These are phyloP conservation scores for Tinamus guttatus DNA, from an alignment of 2,113 vertebrate species.

Conservation along the genomic window DNA sequence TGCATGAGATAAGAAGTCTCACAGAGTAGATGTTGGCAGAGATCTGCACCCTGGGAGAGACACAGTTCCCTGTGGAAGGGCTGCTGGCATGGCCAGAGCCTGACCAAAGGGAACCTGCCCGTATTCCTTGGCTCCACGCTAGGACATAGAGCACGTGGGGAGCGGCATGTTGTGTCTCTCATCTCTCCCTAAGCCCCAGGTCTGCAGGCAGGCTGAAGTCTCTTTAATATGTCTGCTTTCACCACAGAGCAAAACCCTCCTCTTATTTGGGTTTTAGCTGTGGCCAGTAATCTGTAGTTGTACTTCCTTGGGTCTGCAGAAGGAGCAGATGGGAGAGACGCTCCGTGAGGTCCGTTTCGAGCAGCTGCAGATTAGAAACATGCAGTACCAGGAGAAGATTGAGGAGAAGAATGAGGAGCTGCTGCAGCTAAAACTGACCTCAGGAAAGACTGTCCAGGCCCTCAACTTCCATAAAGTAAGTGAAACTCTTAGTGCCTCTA, in stretches of 20 bases:
- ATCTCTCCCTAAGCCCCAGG: not conserved
- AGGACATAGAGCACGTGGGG: not conserved
- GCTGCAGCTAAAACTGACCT: conserved; percentile 75
- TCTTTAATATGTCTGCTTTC: not conserved
- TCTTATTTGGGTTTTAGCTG: not conserved
- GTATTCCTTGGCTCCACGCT: not conserved
- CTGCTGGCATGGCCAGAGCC: not conserved
- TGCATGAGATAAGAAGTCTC: not conserved
- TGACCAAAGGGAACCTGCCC: not conserved
- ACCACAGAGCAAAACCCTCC: not conserved
- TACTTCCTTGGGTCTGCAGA: conserved; percentile 59
- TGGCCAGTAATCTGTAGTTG: not conserved
- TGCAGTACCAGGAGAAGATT: conserved; percentile 73
- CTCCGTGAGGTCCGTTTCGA: conserved; percentile 75
- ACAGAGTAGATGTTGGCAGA: not conserved
- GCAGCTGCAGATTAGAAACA: conserved; percentile 81
- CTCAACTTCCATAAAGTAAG: conserved; percentile 79
- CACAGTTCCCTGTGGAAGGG: not conserved
- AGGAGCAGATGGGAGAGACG: conserved; percentile 77
- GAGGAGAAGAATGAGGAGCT: conserved; percentile 76
- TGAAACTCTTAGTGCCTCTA: not conserved
- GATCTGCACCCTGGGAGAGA: not conserved
- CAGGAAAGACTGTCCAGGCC: conserved; percentile 66
- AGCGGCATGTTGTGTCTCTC: fast-evolving
- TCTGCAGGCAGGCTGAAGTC: not conserved